phyloP scores from a whole-genome alignment of 2,888 invertebrate species.

The Eulithis prunata region DNA sequence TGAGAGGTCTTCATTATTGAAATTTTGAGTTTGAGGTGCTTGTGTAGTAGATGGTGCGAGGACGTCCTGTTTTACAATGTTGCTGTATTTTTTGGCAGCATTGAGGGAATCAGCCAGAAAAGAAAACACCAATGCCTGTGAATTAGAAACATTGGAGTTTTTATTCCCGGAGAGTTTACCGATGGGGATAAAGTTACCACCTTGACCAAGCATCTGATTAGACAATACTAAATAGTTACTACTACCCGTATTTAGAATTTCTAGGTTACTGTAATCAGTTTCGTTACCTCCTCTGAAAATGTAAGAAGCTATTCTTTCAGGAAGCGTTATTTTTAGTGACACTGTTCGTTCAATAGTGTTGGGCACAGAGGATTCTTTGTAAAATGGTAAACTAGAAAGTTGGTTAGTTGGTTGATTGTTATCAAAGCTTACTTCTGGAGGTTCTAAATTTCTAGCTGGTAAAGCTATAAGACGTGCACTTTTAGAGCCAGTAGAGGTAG shows the following conservation, averaged over 20 bases:
- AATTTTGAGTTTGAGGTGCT: conserved; percentile 56
- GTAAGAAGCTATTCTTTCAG: conserved; percentile 73
- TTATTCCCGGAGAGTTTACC: conserved; percentile 68
- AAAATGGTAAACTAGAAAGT: conserved; percentile 67
- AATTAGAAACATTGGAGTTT: conserved; percentile 73
- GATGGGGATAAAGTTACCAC: conserved; percentile 65
- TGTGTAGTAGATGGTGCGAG: conserved; percentile 48
- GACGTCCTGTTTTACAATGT: conserved; percentile 65
- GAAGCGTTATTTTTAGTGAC: conserved; percentile 76
- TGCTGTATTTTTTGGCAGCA: conserved; percentile 72
- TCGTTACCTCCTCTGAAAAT: conserved; percentile 67
- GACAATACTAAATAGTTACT: conserved; percentile 75
- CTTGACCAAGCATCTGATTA: conserved; percentile 57
- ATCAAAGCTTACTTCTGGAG: conserved; percentile 57
- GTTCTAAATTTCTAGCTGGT: conserved; percentile 64
- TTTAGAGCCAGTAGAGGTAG: conserved; percentile 47
- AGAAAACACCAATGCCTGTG: conserved; percentile 79
- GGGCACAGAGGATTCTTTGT: conserved; percentile 61
- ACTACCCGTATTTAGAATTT: conserved; percentile 76
- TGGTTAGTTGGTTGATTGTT: conserved; percentile 57
- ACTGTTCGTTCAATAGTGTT: conserved; percentile 78
- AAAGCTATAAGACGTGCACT: conserved; percentile 57
- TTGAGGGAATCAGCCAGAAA: conserved; percentile 77
- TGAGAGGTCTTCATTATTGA: conserved; percentile 63
- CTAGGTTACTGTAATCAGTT: conserved; percentile 66